Conservation (phyloP, 2,797 vertebrate species). For the Fringilla coelebs region DNA sequence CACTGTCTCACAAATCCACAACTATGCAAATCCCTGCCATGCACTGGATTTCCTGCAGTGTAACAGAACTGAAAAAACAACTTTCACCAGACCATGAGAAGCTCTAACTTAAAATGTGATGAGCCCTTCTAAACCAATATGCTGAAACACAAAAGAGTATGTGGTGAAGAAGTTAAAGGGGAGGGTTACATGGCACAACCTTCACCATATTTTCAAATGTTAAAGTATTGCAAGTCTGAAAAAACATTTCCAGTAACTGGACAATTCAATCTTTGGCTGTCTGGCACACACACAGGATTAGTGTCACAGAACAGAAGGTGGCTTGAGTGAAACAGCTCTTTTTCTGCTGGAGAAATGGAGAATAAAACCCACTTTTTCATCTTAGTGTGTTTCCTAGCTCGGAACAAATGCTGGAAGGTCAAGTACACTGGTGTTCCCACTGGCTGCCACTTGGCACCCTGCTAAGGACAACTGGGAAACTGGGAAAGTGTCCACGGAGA, state of each 20-base stretch:
- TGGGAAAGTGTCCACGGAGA: not conserved
- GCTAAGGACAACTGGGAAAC: not conserved
- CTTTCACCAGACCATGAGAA: not conserved
- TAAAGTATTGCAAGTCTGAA: not conserved
- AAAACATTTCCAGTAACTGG: not conserved
- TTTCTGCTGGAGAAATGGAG: not conserved
- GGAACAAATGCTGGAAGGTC: not conserved
- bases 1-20: not conserved
- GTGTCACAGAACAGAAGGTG: not conserved
- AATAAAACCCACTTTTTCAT: not conserved
- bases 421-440: not conserved
- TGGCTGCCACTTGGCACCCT: not conserved
- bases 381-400: not conserved
- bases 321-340: not conserved
- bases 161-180: not conserved
- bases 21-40: accelerated
- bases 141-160: not conserved
- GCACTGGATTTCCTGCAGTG: not conserved
- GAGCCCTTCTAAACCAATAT: not conserved
- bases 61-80: not conserved
- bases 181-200: not conserved
- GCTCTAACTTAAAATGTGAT: not conserved
- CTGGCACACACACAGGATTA: not conserved
- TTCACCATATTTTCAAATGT: not conserved
- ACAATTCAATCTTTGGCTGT: not conserved